Base-by-base conservation (phyloP, 2,888 invertebrate species). In the Melipona bicolor region DNA sequence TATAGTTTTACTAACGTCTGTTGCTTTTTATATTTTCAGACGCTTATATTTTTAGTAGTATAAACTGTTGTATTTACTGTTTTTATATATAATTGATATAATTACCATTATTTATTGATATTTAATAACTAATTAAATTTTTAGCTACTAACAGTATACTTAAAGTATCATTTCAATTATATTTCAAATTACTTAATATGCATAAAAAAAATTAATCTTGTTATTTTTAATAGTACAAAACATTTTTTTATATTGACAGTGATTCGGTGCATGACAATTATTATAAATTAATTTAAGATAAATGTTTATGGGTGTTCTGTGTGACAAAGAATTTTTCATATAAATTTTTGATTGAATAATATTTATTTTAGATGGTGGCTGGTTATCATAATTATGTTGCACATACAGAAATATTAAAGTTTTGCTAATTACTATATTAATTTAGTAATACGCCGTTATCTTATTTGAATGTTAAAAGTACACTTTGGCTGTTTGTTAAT, bases 301-400 rank as follows among this genome's bases (percentile, higher is more conserved):
- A 80, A 67, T 85, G 77, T 89, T 84, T 84, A 59, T 83, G 81
- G 78, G 76, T 87, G 79, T 90, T 84, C 74, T 83, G 81, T 80
- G 82, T 83, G 70, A 64, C 81, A 79, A 69, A 86, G 54, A 67
- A 50, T 74, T 76, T 74, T 81, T 79, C 43, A 81, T 68, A 79
- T 59, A 64, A 81, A 87, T 71, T 79, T 83, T 83, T 85, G 65
- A 81, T 80, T 88, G 84, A 65, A 74, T 82, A 86, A 82, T 81
- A 82, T 80, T 85, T 89, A 87, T 90, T 91, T 72, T 92, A 89
- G 89, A 91, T 91, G 92, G 93, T 93, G 93, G 91, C 92, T 93
- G 93, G 91, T 91, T 90, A 89, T 90, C 81, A 89, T 64, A 87
- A 88, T 73, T 91, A 83, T 86, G 83, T 88, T 84, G 86, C 78